Conservation (phyloP, 2,888 invertebrate species). For the Heteropelma amictum region DNA sequence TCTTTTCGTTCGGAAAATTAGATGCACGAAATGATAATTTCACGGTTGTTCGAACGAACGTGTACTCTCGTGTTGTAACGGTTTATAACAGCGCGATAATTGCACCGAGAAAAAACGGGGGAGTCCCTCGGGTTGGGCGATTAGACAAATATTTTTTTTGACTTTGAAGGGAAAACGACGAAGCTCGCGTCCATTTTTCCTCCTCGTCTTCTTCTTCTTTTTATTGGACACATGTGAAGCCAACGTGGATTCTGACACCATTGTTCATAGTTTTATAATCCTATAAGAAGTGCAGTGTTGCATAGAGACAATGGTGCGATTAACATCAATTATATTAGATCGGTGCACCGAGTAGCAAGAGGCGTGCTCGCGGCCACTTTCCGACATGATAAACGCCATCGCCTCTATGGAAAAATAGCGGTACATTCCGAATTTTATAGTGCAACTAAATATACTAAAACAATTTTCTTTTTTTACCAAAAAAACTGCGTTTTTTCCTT, state of each 20-base stretch:
- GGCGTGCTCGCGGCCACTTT: neutral
- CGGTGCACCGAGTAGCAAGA: neutral
- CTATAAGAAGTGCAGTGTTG: conserved; percentile 22
- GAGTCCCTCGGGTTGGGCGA: too few species aligned
- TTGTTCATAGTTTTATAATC: conserved; percentile 34
- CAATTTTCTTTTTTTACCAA: too few species aligned
- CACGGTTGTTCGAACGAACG: too few species aligned
- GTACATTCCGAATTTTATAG: too few species aligned
- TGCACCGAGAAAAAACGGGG: neutral
- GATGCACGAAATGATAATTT: too few species aligned
- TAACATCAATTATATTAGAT: conserved; percentile 38
- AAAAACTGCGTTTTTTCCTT: too few species aligned
- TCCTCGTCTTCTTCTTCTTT: neutral
- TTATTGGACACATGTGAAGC: neutral
- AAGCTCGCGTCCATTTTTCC: conserved; percentile 13
- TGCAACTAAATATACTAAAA: too few species aligned
- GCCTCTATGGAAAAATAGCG: too few species aligned
- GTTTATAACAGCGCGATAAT: too few species aligned
- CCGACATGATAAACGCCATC: too few species aligned
- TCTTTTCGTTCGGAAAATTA: too few species aligned
- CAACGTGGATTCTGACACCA: conserved; percentile 27
- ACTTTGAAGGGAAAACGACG: conserved; percentile 70
- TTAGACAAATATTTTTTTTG: neutral
- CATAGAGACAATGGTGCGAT: conserved; percentile 49
- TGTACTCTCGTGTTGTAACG: too few species aligned